Evolutionary conservation across 1,140 invertebrate genomes (phyloP).

Genomic region (Achatina immaculata): DNA sequence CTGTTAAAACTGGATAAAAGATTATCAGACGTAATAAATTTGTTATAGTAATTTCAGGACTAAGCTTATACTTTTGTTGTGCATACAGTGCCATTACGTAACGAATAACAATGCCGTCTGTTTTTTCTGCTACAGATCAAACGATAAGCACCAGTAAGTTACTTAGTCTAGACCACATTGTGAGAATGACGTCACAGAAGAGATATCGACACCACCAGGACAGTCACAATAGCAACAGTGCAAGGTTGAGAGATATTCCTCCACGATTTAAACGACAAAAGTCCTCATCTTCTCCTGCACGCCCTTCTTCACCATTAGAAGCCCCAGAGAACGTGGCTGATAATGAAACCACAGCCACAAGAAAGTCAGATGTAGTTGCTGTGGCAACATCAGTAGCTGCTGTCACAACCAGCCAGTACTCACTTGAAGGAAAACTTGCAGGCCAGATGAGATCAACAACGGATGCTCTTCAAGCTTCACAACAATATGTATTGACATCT

Average conservation of each 20-base stretch:
- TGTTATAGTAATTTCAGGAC: too few relatives aligned
- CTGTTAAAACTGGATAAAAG: too few relatives aligned
- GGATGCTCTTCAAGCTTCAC: neutral
- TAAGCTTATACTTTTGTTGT: too few relatives aligned
- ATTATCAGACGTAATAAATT: too few relatives aligned
- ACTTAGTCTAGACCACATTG: slow-evolving; percentile 6
- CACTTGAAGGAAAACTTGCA: neutral
- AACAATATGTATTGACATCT: neutral
- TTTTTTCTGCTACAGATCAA: neutral
- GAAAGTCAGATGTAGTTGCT: too few relatives aligned
- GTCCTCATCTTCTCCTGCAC: slow-evolving; percentile 21
- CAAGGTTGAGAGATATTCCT: slow-evolving; percentile 25
- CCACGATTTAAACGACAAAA: slow-evolving; percentile 38
- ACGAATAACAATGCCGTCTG: too few relatives aligned
- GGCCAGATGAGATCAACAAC: neutral
- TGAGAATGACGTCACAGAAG: slow-evolving; percentile 33
- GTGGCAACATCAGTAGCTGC: neutral
- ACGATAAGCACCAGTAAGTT: neutral
- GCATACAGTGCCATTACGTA: too few relatives aligned
- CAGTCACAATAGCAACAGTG: neutral
- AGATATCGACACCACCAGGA: slow-evolving; percentile 28
- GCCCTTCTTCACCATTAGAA: neutral
- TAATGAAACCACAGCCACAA: neutral
- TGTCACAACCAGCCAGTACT: neutral
- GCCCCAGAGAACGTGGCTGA: neutral